phyloP scores from a whole-genome alignment of 2,888 invertebrate genomes.

The Pycnomerus fuliginosus region DNA sequence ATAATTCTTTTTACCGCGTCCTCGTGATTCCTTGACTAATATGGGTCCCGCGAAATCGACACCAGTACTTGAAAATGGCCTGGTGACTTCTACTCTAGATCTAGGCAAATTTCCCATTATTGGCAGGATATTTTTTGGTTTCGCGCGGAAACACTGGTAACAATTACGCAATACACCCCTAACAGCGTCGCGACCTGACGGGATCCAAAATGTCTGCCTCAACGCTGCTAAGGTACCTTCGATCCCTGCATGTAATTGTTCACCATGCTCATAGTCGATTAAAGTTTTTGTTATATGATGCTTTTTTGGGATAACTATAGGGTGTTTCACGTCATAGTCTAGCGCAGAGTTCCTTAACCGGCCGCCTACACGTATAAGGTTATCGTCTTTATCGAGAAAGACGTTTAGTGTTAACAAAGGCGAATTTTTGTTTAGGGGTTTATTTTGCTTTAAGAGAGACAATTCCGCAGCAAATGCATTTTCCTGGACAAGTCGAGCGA shows the following conservation, averaged over 20 bases:
- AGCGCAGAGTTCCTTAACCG: not conserved
- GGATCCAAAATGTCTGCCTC: slow-evolving; percentile 16
- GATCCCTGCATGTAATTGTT: slow-evolving; percentile 23
- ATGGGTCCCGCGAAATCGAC: slow-evolving; percentile 31
- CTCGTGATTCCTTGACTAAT: slow-evolving; percentile 23
- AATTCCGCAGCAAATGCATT: not conserved
- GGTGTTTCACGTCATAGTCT: not conserved
- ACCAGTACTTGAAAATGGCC: slow-evolving; percentile 25
- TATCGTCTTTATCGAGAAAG: not conserved
- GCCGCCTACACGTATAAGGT: slow-evolving; percentile 1
- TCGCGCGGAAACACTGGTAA: slow-evolving; percentile 21
- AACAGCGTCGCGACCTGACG: slow-evolving; percentile 13
- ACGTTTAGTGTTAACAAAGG: not conserved
- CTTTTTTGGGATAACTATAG: not conserved
- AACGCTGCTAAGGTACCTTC: slow-evolving; percentile 14
- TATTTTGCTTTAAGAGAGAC: not conserved
- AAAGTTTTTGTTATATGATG: slow-evolving; percentile 1
- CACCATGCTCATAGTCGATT: not conserved
- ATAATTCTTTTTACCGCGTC: slow-evolving; percentile 16
- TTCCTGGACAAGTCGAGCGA: slow-evolving; percentile 6
- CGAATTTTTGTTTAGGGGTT: not conserved
- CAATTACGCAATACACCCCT: too few species aligned
- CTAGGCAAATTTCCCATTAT: slow-evolving; percentile 37
- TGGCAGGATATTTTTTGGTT: slow-evolving; percentile 19
- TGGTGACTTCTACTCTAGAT: slow-evolving; percentile 11